Percentiles rank a stretch among this genome's conserved stretches.
phyloP scores from a whole-genome alignment of 2,113 vertebrate genomes.

The Acinonyx jubatus region DNA sequence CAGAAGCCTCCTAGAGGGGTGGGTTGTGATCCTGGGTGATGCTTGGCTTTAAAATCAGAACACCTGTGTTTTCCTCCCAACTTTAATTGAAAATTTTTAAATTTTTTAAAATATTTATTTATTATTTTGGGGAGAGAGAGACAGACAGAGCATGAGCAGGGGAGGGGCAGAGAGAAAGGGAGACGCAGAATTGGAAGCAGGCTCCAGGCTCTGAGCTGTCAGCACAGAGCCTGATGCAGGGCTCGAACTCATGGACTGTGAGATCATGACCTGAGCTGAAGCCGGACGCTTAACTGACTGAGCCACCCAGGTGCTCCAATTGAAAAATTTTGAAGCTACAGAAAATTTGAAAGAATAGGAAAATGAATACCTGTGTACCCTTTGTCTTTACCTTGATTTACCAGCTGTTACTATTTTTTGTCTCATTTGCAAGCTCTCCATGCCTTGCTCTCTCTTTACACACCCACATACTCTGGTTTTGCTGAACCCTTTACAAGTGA shows the following conservation, averaged over 20 bases:
- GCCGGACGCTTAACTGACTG: no score
- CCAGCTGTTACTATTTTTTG: neutral
- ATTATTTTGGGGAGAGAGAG: no score
- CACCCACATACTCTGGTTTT: neutral
- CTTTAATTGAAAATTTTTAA: neutral
- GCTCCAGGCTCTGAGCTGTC: no score
- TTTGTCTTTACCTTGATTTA: neutral
- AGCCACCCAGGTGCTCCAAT: no score
- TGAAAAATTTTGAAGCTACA: neutral
- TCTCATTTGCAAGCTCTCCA: neutral
- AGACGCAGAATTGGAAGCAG: no score
- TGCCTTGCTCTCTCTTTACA: neutral
- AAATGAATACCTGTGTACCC: neutral
- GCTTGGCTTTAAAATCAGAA: neutral
- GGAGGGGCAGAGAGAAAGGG: no score
- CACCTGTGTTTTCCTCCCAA: neutral
- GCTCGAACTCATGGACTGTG: no score
- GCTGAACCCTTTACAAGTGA: neutral
- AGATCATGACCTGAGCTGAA: no score
- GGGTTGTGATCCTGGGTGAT: neutral
- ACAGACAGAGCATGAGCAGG: no score
- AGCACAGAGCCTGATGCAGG: no score
- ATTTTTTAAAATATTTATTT: no score
- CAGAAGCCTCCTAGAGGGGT: accelerated
- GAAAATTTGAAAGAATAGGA: neutral